Evolutionary conservation across 2,113 vertebrate genomes (phyloP).

Genomic region (Porphyrio hochstetteri): DNA sequence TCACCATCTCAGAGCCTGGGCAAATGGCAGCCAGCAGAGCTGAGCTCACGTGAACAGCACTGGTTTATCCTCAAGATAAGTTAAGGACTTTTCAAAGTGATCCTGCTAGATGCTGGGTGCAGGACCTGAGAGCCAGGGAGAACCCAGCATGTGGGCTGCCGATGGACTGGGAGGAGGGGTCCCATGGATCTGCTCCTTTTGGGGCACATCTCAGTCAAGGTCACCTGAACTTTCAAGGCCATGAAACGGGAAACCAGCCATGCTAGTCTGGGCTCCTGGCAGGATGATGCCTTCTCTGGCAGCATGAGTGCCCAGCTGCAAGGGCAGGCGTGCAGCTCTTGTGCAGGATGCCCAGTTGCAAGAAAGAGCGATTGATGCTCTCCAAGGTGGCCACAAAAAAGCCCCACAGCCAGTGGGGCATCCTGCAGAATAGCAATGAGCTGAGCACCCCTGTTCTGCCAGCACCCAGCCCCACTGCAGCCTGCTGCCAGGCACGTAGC

Average conservation of each 20-base stretch:
- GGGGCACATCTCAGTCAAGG: background rate
- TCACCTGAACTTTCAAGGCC: background rate
- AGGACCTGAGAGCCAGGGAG: fast-evolving
- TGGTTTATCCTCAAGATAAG: background rate
- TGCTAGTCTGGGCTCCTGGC: background rate
- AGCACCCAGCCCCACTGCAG: background rate
- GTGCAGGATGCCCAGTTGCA: background rate
- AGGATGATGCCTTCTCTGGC: background rate
- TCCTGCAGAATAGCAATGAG: constrained; percentile 23
- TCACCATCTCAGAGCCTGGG: background rate
- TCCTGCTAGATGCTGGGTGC: background rate
- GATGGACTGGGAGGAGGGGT: fast-evolving
- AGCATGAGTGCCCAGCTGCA: background rate
- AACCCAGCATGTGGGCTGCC: fast-evolving
- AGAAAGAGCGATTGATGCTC: constrained; percentile 28
- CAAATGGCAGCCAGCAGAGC: background rate
- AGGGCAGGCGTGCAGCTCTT: fast-evolving
- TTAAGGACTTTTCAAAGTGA: background rate
- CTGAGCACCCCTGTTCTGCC: background rate
- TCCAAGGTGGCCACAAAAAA: background rate
- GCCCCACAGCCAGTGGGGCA: background rate
- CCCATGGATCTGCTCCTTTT: background rate
- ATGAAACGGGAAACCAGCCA: background rate
- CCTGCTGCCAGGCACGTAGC: background rate
- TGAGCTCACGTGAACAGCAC: background rate